phyloP scores from a whole-genome alignment of 2,113 vertebrate genomes.

The Gobius niger region DNA sequence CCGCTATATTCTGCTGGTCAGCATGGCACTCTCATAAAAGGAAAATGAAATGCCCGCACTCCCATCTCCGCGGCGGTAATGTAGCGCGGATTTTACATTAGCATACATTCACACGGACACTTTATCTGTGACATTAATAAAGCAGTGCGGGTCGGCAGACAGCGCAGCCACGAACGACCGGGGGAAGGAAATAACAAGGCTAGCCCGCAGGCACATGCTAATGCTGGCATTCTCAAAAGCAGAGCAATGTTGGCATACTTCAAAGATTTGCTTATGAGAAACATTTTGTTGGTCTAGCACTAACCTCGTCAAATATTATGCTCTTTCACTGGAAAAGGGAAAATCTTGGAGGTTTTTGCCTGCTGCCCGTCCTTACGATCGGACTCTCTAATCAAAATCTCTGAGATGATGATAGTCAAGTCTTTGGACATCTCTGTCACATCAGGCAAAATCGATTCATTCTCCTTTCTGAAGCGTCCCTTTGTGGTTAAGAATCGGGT shows the following conservation, averaged over 20 bases:
- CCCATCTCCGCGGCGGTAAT: conserved; percentile 51
- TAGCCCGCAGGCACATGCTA: background rate
- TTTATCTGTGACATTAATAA: conserved; percentile 51
- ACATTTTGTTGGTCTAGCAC: no score
- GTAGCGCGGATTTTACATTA: conserved; percentile 56
- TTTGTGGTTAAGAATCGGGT: no score
- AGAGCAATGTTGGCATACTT: background rate
- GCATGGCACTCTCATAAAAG: conserved; percentile 62
- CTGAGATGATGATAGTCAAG: no score
- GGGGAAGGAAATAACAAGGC: background rate
- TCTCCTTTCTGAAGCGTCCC: no score
- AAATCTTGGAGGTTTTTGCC: no score
- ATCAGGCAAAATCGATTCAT: no score
- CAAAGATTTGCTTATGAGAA: background rate
- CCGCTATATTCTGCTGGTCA: conserved; percentile 64
- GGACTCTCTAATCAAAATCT: no score
- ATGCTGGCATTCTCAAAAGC: background rate
- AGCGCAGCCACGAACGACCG: conserved; percentile 6
- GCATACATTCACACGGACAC: conserved; percentile 53
- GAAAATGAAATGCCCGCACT: conserved; percentile 58
- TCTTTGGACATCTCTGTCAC: no score
- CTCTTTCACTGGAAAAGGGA: no score
- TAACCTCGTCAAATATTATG: no score
- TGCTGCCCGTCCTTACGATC: no score
- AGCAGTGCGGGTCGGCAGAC: conserved; percentile 13